A percentile compares a stretch with the other conserved stretches of the same genome.
Evolutionary conservation across 2,113 vertebrate genomes (phyloP).

Genomic region (Meriones unguiculatus): DNA sequence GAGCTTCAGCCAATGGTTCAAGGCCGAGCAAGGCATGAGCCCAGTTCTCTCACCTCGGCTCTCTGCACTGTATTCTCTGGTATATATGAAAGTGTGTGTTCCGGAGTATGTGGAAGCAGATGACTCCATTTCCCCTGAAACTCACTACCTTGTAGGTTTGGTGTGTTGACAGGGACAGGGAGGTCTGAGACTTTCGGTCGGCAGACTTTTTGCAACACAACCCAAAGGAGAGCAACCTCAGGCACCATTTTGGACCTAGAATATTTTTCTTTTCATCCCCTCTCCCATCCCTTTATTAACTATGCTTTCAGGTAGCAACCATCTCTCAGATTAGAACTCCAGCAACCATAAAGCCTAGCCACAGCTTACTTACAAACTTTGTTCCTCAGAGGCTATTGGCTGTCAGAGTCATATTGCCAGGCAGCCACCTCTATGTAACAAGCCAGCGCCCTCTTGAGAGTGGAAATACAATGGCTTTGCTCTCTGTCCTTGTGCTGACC

Average conservation of each 20-base stretch:
- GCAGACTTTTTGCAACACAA: not conserved
- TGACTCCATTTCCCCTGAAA: not conserved
- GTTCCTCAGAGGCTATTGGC: not conserved
- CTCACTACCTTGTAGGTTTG: not conserved
- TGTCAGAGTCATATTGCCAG: not conserved
- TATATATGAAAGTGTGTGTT: not conserved
- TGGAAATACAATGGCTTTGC: not conserved
- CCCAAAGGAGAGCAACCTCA: not conserved
- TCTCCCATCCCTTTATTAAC: not conserved
- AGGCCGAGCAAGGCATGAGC: not conserved
- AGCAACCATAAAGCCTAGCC: not conserved
- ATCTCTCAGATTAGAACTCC: not conserved
- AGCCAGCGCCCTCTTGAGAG: not conserved
- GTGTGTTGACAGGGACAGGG: not conserved
- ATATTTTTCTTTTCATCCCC: not conserved
- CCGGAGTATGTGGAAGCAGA: not conserved
- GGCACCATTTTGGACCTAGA: fast-evolving
- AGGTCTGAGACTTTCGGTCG: not conserved
- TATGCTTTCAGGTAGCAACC: not conserved
- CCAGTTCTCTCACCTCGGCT: not conserved
- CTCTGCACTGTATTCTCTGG: not conserved
- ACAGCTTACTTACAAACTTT: not conserved
- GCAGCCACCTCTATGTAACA: not conserved
- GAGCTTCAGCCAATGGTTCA: not conserved
- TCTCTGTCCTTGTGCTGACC: not conserved